Conservation (phyloP, 2,797 vertebrate species). For the Microhierax caerulescens region DNA sequence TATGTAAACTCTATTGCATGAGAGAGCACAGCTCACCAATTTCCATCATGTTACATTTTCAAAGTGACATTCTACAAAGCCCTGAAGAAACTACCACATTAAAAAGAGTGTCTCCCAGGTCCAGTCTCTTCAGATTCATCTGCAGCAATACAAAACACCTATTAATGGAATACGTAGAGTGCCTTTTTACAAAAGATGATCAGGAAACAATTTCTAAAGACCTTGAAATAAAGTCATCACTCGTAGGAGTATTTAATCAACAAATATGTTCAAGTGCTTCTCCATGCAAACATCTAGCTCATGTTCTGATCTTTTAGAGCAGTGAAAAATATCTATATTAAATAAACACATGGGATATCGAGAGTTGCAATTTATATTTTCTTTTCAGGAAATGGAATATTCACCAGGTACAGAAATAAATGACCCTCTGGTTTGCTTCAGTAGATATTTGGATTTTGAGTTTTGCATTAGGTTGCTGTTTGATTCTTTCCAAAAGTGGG, state of each 20-base stretch:
- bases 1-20: constrained; percentile 38
- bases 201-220: not conserved
- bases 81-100: constrained; percentile 1
- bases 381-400: not conserved
- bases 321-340: not conserved
- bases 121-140: not conserved
- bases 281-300: not conserved
- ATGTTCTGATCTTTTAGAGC: not conserved
- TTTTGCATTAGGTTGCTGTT: not conserved
- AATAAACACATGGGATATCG: not conserved
- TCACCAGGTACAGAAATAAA: not conserved
- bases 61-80: constrained; percentile 36
- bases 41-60: constrained; percentile 45
- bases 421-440: not conserved
- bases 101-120: not conserved
- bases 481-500: not conserved
- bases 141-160: not conserved
- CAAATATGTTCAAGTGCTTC: not conserved
- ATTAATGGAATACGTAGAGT: not conserved
- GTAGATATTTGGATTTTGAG: not conserved
- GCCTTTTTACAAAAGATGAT: not conserved
- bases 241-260: not conserved
- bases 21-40: constrained; percentile 21
- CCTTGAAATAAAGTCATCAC: not conserved
- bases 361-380: not conserved